Evolutionary conservation across 2,797 vertebrate species (phyloP).

Genomic region (Notoglanidium macrostoma): DNA sequence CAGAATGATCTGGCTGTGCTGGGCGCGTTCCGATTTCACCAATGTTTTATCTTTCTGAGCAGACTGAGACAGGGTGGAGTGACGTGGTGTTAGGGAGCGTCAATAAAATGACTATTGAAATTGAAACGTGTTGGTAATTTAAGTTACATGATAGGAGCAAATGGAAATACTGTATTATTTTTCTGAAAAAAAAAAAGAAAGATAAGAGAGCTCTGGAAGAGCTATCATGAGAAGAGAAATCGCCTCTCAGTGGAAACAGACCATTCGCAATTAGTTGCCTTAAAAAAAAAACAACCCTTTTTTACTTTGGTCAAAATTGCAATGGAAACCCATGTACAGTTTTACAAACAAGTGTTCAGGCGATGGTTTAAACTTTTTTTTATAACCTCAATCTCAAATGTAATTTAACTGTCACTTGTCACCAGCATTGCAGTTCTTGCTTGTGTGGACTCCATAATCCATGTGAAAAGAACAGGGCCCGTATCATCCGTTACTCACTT

Average conservation of each 20-base stretch:
- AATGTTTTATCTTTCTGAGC: background rate
- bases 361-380: background rate
- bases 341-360: background rate
- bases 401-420: background rate
- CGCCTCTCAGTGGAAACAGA: too few relatives aligned
- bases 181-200: too few relatives aligned
- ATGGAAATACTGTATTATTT: too few relatives aligned
- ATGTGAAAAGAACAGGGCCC: background rate
- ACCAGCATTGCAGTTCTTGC: background rate
- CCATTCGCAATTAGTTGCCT: too few relatives aligned
- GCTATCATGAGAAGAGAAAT: too few relatives aligned
- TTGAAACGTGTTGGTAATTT: too few relatives aligned
- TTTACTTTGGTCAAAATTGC: too few relatives aligned
- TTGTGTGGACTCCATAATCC: background rate
- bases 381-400: too few relatives aligned
- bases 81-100: background rate
- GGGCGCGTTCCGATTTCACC: background rate
- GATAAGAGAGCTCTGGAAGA: too few relatives aligned
- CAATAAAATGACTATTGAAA: background rate
- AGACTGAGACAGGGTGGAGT: background rate
- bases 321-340: background rate
- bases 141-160: too few relatives aligned
- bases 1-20: background rate
- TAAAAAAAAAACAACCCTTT: too few relatives aligned
- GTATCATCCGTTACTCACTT: slow-evolving; percentile 75